A percentile compares a stretch with the other conserved stretches of the same genome.
phyloP scores from a whole-genome alignment of 2,797 vertebrate genomes.

The Anolis apletophallus region DNA sequence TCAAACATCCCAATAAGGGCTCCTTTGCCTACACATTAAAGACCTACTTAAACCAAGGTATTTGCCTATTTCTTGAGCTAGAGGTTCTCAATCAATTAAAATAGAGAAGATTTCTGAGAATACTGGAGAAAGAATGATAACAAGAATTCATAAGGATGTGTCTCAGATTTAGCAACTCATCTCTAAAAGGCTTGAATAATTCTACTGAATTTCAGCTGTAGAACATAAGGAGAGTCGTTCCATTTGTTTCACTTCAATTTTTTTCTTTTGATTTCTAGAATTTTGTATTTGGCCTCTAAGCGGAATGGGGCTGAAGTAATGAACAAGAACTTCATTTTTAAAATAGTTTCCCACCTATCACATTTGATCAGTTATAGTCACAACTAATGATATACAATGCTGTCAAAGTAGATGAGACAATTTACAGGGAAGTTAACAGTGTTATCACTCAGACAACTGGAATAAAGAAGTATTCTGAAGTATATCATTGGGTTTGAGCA shows the following conservation, averaged over 20 bases:
- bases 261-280: not conserved
- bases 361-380: not conserved
- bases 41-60: no score
- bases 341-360: not conserved
- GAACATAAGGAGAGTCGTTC: constrained; percentile 13
- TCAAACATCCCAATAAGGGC: not conserved
- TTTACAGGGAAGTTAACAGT: constrained; percentile 28
- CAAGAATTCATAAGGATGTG: constrained; percentile 19
- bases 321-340: not conserved
- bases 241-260: constrained; percentile 8
- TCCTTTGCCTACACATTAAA: no score
- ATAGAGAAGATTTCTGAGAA: constrained; percentile 3
- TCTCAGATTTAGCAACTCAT: constrained; percentile 18
- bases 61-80: no score
- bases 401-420: not conserved
- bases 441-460: constrained; percentile 23
- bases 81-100: constrained; percentile 24
- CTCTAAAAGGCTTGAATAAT: constrained; percentile 19
- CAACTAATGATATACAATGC: constrained; percentile 22
- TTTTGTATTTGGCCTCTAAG: not conserved
- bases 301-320: not conserved
- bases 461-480: not conserved
- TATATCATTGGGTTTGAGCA: not conserved
- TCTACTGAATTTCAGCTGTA: constrained; percentile 29
- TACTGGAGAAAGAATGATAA: constrained; percentile 4